Evolutionary conservation across 1,140 invertebrate species (phyloP).

Genomic region (Helicoverpa armigera): DNA sequence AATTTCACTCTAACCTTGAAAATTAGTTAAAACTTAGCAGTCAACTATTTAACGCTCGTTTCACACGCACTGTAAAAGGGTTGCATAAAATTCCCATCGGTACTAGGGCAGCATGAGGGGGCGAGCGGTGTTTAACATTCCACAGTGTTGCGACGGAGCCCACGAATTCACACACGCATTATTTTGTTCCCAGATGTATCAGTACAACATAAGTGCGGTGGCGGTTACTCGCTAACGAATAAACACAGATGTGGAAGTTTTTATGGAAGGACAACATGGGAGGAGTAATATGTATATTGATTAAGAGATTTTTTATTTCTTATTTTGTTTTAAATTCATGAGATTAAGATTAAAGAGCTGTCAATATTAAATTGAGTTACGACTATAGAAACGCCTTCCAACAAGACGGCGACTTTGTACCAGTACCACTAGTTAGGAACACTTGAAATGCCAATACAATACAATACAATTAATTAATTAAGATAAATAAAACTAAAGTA

Average conservation of each 20-base stretch:
- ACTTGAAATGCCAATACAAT: too few relatives aligned
- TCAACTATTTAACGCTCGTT: not conserved
- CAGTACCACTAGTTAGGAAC: too few relatives aligned
- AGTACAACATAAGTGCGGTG: constrained; percentile 23
- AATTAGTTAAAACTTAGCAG: not conserved
- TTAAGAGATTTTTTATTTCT: too few relatives aligned
- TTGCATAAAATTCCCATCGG: constrained; percentile 38
- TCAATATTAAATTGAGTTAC: too few relatives aligned
- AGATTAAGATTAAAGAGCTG: not conserved
- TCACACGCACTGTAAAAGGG: constrained; percentile 40
- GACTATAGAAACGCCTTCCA: too few relatives aligned
- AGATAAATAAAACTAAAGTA: not conserved
- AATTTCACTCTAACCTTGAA: not conserved
- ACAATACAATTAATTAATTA: not conserved
- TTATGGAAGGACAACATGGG: too few relatives aligned
- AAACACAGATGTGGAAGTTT: not conserved
- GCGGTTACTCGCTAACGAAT: not conserved
- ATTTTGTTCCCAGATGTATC: constrained; percentile 47
- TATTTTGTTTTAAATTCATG: too few relatives aligned
- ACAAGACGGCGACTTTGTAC: too few relatives aligned
- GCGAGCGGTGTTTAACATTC: constrained; percentile 27
- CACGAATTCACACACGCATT: constrained; percentile 40
- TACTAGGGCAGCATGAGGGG: constrained; percentile 41
- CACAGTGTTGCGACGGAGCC: not conserved
- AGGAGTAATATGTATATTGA: too few relatives aligned